Base-by-base conservation (phyloP, 2,888 invertebrate genomes). In the Aspidapion aeneum region DNA sequence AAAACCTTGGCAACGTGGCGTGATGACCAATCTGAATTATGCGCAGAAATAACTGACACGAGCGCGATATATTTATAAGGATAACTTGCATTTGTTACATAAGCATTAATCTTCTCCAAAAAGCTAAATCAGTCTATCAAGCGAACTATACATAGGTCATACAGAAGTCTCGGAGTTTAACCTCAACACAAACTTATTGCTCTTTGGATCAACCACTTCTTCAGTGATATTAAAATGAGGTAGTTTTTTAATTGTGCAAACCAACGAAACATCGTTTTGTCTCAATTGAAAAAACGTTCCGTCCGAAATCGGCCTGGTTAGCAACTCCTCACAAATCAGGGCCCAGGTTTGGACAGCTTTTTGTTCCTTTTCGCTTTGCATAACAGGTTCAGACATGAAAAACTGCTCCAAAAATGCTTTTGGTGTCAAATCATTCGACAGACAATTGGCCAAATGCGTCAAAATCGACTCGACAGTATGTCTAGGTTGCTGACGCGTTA, bases 131-230 rank as follows among this genome's bases (percentile, higher is more conserved):
- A 80, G 74, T 71, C 79, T 74, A 70, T 78, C 79, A 57, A 77
- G 77, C 65, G 73, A 73, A 64, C 68, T 69, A 19, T 77, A 74
- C 70, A 78, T 74, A 66, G 79, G 88, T 91, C 90, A 98, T 80
- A 98, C 98, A 1, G 96, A 96, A 55, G 98, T 98, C 80, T 98
- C 98, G 0, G 97, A 97, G 77, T 96, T 98, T 55, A 98, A 83
- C 76, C 96, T 86, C 68, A 98, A 83, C 59, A 97, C 90, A 85
- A 98, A 98, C 78, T 96, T 91, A 81, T 97, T 96, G 74, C 91
- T 93, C 80, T 96, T 96, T 0, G 96, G 96, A 82, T 98, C 96
- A 17, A 97, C 93, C 0, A 97, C 93, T 79, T 98, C 96, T 78
- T 99, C 99, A 0, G 93, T 92, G 51, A 99, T 84, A 79, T 93